Conservation (phyloP, 2,888 invertebrate species). For the Spatulosminthurus flaviceps region DNA sequence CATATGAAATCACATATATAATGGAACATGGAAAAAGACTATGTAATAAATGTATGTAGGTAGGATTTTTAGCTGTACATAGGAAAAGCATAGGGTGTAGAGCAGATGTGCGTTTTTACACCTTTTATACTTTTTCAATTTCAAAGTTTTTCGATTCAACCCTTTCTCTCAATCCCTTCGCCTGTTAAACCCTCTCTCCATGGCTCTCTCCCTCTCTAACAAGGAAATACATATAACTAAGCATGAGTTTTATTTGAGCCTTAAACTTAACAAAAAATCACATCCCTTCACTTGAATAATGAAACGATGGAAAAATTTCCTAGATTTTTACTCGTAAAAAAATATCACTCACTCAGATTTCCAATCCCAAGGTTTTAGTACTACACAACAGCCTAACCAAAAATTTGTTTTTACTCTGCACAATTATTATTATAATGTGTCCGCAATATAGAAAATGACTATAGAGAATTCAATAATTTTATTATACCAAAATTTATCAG, state of each 20-base stretch:
- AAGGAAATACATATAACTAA: neutral
- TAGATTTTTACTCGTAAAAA: slow-evolving; percentile 11
- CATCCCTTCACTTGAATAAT: neutral
- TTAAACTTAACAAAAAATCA: slow-evolving; percentile 12
- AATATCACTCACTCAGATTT: slow-evolving; percentile 31
- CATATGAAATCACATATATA: no score
- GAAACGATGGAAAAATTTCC: slow-evolving; percentile 35
- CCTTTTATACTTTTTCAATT: slow-evolving; percentile 52
- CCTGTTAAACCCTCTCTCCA: slow-evolving; percentile 29
- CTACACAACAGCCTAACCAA: no score
- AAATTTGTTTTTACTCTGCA: no score
- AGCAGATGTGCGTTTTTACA: slow-evolving; percentile 52
- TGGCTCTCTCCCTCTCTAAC: slow-evolving; percentile 12
- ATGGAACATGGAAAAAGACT: neutral
- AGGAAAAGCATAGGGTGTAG: neutral
- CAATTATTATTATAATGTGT: no score
- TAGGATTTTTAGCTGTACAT: neutral
- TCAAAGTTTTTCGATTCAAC: slow-evolving; percentile 50
- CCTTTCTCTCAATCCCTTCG: slow-evolving; percentile 45
- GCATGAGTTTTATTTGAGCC: slow-evolving; percentile 2
- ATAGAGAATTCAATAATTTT: no score
- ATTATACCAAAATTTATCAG: no score
- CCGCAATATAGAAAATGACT: no score
- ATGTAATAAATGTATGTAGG: neutral
- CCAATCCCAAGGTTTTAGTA: no score